These are phyloP conservation scores for Phataginus tricuspis DNA, from an alignment of 2,797 vertebrate species.

Conservation along the genomic window DNA sequence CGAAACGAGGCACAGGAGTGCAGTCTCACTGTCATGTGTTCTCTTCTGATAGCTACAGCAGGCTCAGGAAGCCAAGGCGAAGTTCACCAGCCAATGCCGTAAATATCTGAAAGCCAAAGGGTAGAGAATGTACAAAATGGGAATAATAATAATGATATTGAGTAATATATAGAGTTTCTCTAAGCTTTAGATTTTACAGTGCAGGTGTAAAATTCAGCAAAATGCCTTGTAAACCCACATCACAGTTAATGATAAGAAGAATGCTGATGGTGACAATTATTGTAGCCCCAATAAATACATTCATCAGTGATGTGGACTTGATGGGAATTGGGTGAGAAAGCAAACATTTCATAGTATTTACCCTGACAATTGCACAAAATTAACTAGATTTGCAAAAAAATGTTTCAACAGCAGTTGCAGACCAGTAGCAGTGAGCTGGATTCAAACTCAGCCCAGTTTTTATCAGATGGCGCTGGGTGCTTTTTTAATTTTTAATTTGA, in stretches of 20 bases:
- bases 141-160: not conserved
- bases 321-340: not conserved
- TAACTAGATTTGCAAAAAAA: not conserved
- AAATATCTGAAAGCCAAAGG: not conserved
- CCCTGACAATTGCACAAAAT: not conserved
- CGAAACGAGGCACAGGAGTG: not conserved
- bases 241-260: not conserved
- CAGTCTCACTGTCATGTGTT: not conserved
- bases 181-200: not conserved
- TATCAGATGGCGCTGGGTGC: not conserved
- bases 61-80: not conserved
- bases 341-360: not conserved
- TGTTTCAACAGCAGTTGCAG: not conserved
- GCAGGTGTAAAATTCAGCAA: not conserved
- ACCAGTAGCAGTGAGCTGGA: not conserved
- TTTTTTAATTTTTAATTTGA: not conserved
- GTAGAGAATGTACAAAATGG: not conserved
- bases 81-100: not conserved
- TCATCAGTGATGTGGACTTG: not conserved
- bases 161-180: not conserved
- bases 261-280: not conserved
- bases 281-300: not conserved
- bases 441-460: not conserved
- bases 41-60: not conserved
- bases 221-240: not conserved